These are phyloP conservation scores for Botrylloides violaceus DNA, from an alignment of 23 tunicate species.

Conservation along the genomic window DNA sequence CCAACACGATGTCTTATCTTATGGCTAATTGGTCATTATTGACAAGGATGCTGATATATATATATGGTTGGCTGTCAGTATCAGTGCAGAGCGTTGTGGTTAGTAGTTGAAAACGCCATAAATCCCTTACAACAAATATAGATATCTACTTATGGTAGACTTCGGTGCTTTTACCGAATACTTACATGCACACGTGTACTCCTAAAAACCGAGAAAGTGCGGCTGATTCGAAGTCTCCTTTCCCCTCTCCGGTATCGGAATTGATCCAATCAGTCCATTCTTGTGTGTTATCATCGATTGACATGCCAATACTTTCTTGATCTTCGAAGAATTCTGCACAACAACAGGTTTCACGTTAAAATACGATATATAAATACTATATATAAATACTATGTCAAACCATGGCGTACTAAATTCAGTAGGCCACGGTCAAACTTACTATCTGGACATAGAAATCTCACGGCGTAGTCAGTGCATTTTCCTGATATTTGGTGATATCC, in stretches of 20 bases:
- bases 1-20: no score
- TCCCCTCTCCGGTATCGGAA: conserved; percentile 11
- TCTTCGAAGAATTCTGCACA: conserved; percentile 6
- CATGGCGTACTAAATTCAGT: background rate
- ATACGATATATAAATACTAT: background rate
- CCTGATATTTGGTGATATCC: conserved; percentile 45
- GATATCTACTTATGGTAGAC: no score
- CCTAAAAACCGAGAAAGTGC: conserved; percentile 11
- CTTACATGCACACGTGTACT: conserved; percentile 30
- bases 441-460: conserved; percentile 66
- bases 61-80: no score
- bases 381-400: background rate
- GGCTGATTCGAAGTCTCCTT: conserved; percentile 45
- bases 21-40: no score
- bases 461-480: conserved; percentile 58
- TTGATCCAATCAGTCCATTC: conserved; percentile 49
- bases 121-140: no score
- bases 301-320: background rate
- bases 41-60: no score
- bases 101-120: no score
- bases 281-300: background rate
- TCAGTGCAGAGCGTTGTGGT: no score
- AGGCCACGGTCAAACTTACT: conserved; percentile 23
- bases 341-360: background rate
- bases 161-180: no score